A percentile compares a stretch with the other conserved stretches of the same genome.
Conservation (phyloP, 92 coral and sea anemone species). For the Porites evermanni region DNA sequence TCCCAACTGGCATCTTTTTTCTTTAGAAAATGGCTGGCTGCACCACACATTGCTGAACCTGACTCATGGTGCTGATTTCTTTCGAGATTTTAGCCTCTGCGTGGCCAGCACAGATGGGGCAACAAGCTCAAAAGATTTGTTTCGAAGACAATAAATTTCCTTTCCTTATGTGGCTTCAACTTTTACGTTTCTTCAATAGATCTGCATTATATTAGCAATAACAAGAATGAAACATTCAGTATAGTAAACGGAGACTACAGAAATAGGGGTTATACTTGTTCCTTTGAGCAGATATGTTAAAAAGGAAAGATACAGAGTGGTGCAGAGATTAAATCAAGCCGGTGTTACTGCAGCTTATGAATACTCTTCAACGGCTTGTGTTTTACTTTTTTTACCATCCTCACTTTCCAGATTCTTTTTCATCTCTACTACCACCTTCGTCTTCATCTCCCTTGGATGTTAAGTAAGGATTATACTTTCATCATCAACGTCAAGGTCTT, state of each 20-base stretch:
- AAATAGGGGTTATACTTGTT: too few relatives aligned
- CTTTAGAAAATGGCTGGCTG: constrained; percentile 17
- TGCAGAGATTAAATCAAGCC: too few relatives aligned
- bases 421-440: background rate
- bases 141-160: constrained; percentile 20
- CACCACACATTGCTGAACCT: constrained; percentile 11
- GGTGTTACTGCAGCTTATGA: too few relatives aligned
- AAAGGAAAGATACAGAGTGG: too few relatives aligned
- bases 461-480: background rate
- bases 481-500: constrained; percentile 12
- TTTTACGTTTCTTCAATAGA: too few relatives aligned
- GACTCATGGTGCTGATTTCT: background rate
- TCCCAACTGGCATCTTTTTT: constrained; percentile 25
- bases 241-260: too few relatives aligned
- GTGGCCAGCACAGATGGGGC: constrained; percentile 37
- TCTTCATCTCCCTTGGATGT: background rate
- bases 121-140: constrained; percentile 10
- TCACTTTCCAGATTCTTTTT: background rate
- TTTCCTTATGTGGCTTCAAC: constrained; percentile 24
- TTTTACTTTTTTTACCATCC: background rate
- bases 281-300: too few relatives aligned
- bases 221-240: too few relatives aligned
- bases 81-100: background rate
- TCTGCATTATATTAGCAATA: too few relatives aligned
- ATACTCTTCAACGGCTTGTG: too few relatives aligned